Base-by-base conservation (phyloP, 2,888 invertebrate genomes). In the Mesodorylaimus sp. region DNA sequence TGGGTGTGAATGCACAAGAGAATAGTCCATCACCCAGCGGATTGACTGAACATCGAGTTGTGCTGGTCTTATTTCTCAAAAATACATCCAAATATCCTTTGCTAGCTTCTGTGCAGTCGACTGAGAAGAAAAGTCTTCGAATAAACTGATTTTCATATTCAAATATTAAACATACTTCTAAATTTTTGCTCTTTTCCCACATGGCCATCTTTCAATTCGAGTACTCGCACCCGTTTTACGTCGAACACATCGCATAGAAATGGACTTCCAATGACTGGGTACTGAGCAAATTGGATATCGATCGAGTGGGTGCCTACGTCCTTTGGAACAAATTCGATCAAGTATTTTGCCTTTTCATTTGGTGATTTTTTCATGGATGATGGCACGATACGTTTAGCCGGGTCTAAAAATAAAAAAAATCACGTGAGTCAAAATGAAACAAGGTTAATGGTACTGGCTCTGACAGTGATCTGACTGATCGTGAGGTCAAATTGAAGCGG, bases 1-100 rank as follows among this genome's bases (percentile, higher is more conserved):
- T 78, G 0, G 91, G 91, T 66, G 85, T 84, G 70, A 87, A 89
- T 52, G 82, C 78, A 27, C 84, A 79, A 69, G 83, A 83, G 70
- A 82, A 81, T 48, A 82, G 72, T 44, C 77, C 77, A 27, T 81
- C 79, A 57, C 79, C 79, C 39, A 76, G 72, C 43, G 77, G 75
- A 23, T 83, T 74, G 54, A 88, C 77, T 53, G 81, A 77, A 65
- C 85, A 83, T 25, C 84, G 81, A 2, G 87, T 83, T 55, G 80
- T 79, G 28, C 77, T 75, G 2, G 83, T 81, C 26, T 82, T 85
- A 57, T 85, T 82, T 53, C 79, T 77, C 24, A 89, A 83, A 42
- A 77, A 73, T 0, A 84, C 83, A 0, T 81, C 78, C 5, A 89
- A 60, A n/a, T 61, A 80, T 2, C 88, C 86, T 49, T 82, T 79